These are phyloP conservation scores for Acronicta leporina DNA, from an alignment of 2,888 invertebrate genomes.

Conservation along the genomic window DNA sequence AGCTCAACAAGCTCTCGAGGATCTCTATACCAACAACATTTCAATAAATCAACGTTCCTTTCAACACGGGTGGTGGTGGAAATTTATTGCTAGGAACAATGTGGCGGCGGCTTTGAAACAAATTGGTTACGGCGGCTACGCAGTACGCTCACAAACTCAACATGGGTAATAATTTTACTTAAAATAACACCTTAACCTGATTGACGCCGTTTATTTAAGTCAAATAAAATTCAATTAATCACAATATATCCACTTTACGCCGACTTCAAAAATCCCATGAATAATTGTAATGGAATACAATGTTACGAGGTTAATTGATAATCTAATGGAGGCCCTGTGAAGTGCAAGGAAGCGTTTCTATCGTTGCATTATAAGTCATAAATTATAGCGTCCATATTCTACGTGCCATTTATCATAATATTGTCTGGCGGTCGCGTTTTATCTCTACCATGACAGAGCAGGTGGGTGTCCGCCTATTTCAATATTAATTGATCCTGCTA, in stretches of 20 bases:
- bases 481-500: conserved; percentile 79
- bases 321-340: conserved; percentile 55
- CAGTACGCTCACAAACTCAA: conserved; percentile 4
- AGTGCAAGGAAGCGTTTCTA: conserved; percentile 55
- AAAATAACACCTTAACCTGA: conserved; percentile 15
- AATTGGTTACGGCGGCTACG: conserved; percentile 45
- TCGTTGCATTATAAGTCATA: conserved; percentile 61
- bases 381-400: conserved; percentile 69
- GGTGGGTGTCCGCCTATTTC: conserved; percentile 75
- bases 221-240: no score
- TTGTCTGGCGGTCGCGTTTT: conserved; percentile 75
- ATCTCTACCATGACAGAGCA: conserved; percentile 68
- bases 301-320: conserved; percentile 65
- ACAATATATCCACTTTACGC: conserved; percentile 21
- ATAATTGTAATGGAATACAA: conserved; percentile 52
- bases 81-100: conserved; percentile 56
- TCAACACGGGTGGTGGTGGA: conserved; percentile 50
- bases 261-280: conserved; percentile 40
- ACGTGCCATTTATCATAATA: conserved; percentile 82
- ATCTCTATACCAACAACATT: conserved; percentile 39
- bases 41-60: conserved; percentile 52
- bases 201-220: neutral
- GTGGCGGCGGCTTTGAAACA: conserved; percentile 49
- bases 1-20: conserved; percentile 37
- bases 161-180: conserved; percentile 10